These are phyloP conservation scores for Luperina testacea DNA, from an alignment of 2,888 invertebrate species.

Conservation along the genomic window DNA sequence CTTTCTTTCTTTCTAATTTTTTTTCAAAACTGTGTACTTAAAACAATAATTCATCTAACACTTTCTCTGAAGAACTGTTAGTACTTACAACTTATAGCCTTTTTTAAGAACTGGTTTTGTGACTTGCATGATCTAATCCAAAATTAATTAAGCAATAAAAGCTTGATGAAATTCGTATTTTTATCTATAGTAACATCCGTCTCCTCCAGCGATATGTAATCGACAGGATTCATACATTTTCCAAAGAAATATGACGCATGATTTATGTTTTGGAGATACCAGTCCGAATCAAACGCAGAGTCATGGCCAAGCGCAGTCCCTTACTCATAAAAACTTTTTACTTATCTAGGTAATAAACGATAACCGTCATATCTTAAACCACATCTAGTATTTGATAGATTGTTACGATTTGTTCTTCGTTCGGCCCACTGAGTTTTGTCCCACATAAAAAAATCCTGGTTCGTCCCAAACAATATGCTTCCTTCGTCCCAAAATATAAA, in stretches of 20 bases:
- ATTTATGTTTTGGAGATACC: constrained; percentile 30
- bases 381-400: not conserved
- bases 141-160: not conserved
- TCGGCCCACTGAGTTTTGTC: no score
- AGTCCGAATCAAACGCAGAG: constrained; percentile 21
- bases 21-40: not conserved
- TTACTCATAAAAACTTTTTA: constrained; percentile 17
- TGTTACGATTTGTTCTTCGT: no score
- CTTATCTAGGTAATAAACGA: not conserved
- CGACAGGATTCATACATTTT: constrained; percentile 57
- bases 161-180: not conserved
- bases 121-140: not conserved
- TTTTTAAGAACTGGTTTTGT: not conserved
- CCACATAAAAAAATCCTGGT: no score
- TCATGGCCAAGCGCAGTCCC: constrained; percentile 19
- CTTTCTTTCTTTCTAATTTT: no score
- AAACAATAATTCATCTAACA: not conserved
- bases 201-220: constrained; percentile 16
- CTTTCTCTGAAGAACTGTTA: not conserved
- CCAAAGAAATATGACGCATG: constrained; percentile 62
- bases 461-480: no score
- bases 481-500: no score
- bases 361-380: not conserved
- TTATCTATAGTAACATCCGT: constrained; percentile 29
- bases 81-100: not conserved